Evolutionary conservation across 2,888 invertebrate genomes (phyloP), one percentile per base, ranked within the genome.

Genomic region (Tipula unca): DNA sequence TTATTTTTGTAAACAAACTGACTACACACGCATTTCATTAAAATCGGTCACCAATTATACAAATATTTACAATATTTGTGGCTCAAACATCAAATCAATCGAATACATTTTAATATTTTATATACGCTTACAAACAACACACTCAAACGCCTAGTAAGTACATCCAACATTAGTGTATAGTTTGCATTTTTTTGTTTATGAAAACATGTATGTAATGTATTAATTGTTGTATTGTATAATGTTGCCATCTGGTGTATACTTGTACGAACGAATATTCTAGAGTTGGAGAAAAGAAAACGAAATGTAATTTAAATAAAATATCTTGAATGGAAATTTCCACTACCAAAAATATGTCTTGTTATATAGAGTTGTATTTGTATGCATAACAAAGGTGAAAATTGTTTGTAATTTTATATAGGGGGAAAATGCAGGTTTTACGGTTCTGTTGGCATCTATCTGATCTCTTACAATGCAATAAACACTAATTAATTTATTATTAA

Each of bases 271-370:
- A 83, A 32, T 35, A 17, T 17, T 83, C 32, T 32, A 32, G 32
- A 32, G 17, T 10, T 17, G 32, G 17, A 14, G 20, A 29, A 29
- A 29, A 29, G 5, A 83, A 29, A 83, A 32, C 35, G n/a, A 17
- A 83, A 32, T 32, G 17, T 5, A n/a, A 17, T 83, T 83, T 83
- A 32, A 4, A 17, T 32, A 69, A 14, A 13, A 69, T n/a, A 32
- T 32, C 29, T 83, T 83, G 5, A 83, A 83, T 83, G 83, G 83
- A 83, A 83, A 83, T 83, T 83, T 83, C 83, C 83, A 83, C 32
- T 83, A n/a, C n/a, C n/a, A 83, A 32, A 32, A 3, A 29, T 82
- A 13, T n/a, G n/a, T n/a, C n/a, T n/a, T n/a, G n/a, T 29, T 82
- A 29, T 82, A 29, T 82, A 17, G 5, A 10, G 3, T 82, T 10